Base-by-base conservation (phyloP, 2,888 invertebrate genomes). In the Globia sparganii region DNA sequence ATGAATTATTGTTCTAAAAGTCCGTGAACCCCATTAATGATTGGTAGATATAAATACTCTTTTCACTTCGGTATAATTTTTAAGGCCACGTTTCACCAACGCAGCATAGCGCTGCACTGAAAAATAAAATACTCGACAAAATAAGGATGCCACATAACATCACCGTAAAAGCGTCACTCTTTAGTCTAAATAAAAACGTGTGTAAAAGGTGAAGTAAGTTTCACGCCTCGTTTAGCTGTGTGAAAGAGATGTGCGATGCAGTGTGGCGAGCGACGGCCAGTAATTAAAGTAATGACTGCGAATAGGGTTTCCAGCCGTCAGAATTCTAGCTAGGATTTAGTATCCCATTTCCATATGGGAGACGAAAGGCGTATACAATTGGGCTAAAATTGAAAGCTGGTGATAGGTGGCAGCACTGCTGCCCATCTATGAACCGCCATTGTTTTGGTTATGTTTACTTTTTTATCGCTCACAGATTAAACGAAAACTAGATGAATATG, bases 221-320 rank as follows among this genome's bases (percentile, higher is more conserved):
- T 81, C 59, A 68, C 80, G 71, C 66, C 75, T 73, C 84, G 86
- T 80, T 86, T 80, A 70, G 34, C 72, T 69, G 59, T 68, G 58
- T 84, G 72, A 87, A 87, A 87, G 76, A 67, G 86, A 87, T 84
- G 77, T 81, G 74, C 28, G 75, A 62, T 80, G 68, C 66, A 65
- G 72, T 68, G 78, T 62, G 84, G 80, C 80, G 66, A 72, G 71
- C 25, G 40, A 65, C 75, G 65, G 66, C 62, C 84, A 80, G 78
- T 86, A 86, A 86, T 86, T 87, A 86, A 84, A 84, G 79, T 87
- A 86, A 87, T 86, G 81, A 77, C 68, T 59, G 69, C 25, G 11
- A 25, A 18, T 69, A 84, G 83, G 83, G 82, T 69, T 83, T 78
- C 13, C 61, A 59, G 25, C n/a, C 59, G 46, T 46, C 31, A 28